Evolutionary conservation across 2,888 invertebrate genomes (phyloP).

Genomic region (Cerastis rubricosa): DNA sequence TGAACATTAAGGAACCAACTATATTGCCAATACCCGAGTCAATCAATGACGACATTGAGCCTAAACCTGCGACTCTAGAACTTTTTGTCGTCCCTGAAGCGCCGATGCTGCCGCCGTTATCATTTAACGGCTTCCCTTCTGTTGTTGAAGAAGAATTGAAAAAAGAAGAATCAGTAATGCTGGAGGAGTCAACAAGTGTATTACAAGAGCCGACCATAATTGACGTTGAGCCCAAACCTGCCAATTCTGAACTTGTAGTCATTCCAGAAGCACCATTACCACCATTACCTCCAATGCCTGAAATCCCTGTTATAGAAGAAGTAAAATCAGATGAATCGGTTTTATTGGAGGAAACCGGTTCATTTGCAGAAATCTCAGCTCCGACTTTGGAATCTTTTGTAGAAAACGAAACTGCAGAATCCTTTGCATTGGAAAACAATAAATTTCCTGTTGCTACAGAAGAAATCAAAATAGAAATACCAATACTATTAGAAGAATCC

Average conservation of each 20-base stretch:
- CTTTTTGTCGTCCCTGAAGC: slow-evolving; percentile 19
- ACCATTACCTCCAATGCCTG: not conserved
- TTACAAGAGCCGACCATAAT: not conserved
- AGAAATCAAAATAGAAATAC: slow-evolving; percentile 24
- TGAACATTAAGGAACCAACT: not conserved
- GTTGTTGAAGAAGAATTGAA: slow-evolving; percentile 1
- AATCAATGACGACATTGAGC: not conserved
- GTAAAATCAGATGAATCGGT: slow-evolving; percentile 2
- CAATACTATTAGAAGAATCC: slow-evolving; percentile 17
- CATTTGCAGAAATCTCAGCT: slow-evolving; percentile 11
- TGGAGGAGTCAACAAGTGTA: not conserved
- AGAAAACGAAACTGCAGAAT: not conserved
- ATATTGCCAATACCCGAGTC: not conserved
- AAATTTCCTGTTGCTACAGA: not conserved
- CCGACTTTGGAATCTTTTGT: not conserved
- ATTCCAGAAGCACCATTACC: slow-evolving; percentile 32
- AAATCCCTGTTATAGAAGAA: not conserved
- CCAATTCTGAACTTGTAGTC: not conserved
- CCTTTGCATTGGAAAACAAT: slow-evolving; percentile 15
- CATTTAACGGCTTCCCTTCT: not conserved
- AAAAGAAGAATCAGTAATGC: not conserved
- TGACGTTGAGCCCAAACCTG: not conserved
- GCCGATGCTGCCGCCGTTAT: slow-evolving; percentile 13
- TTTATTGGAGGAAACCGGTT: not conserved
- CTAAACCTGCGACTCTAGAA: not conserved